phyloP scores from a whole-genome alignment of 37 sponge, comb jelly and placozoan species.

The Aplysina aerophoba region DNA sequence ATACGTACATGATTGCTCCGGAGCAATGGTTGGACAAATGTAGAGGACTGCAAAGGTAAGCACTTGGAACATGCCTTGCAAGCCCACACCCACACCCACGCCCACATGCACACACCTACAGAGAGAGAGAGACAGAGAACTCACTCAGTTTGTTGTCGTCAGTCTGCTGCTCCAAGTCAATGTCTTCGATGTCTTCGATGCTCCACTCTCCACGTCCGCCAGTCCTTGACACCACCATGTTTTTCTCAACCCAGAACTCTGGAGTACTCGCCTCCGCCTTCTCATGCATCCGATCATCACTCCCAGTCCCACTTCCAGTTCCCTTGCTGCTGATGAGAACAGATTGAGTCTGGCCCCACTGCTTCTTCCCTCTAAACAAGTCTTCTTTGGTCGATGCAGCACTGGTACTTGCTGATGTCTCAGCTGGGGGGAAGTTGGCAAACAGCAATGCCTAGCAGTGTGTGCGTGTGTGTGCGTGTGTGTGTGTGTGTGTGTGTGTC shows the following conservation, averaged over 20 bases:
- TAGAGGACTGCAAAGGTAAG: not conserved
- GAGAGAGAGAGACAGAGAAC: slow-evolving; percentile 4
- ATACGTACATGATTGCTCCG: not conserved
- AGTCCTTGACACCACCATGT: not conserved
- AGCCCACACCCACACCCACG: not conserved
- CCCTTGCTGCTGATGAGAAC: no score
- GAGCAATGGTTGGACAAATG: no score
- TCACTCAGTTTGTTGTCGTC: slow-evolving; percentile 75
- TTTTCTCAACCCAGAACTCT: not conserved
- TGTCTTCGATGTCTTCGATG: slow-evolving; percentile 46
- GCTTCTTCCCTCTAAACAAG: no score
- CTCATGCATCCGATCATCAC: no score
- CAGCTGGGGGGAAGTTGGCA: no score
- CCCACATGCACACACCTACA: not conserved
- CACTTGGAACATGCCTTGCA: not conserved
- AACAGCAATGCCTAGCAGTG: no score
- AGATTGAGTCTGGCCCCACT: no score
- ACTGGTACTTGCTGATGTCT: no score
- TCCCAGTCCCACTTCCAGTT: no score
- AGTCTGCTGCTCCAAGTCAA: slow-evolving; percentile 50
- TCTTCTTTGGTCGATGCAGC: no score
- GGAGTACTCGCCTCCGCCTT: not conserved
- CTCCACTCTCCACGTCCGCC: slow-evolving; percentile 4
- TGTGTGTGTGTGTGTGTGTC: no score
- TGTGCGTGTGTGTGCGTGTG: no score